phyloP scores from a whole-genome alignment of 2,888 invertebrate species.

The Trichopria drosophilae region DNA sequence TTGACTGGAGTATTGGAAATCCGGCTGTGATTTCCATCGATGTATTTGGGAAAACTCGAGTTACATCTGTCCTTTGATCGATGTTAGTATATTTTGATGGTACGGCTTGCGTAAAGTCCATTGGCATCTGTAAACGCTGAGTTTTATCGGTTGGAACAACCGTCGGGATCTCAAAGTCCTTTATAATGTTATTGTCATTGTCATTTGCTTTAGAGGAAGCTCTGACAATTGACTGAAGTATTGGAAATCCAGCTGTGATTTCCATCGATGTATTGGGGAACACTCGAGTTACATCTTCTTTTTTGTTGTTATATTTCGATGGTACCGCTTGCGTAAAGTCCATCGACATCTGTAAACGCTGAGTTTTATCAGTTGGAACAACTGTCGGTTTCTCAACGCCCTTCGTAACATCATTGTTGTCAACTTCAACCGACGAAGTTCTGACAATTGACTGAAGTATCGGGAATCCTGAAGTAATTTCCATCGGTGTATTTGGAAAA shows the following conservation, averaged over 20 bases:
- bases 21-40: slow-evolving; percentile 9
- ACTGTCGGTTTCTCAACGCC: background rate
- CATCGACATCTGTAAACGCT: background rate
- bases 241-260: background rate
- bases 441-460: background rate
- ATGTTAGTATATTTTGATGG: no score
- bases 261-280: slow-evolving; percentile 17
- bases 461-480: slow-evolving; percentile 1
- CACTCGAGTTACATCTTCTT: background rate
- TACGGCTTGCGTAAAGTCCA: no score
- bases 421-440: background rate
- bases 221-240: background rate
- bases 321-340: background rate
- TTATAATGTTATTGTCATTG: slow-evolving; percentile 2
- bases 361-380: background rate
- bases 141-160: no score
- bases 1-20: background rate
- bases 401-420: background rate
- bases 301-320: background rate
- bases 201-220: slow-evolving; percentile 6
- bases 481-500: slow-evolving; percentile 17
- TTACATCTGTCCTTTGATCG: background rate
- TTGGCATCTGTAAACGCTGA: no score
- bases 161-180: no score
- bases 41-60: slow-evolving; percentile 11